phyloP scores from a whole-genome alignment of 37 sponge, comb jelly and placozoan species.

The Haliclona indistincta region DNA sequence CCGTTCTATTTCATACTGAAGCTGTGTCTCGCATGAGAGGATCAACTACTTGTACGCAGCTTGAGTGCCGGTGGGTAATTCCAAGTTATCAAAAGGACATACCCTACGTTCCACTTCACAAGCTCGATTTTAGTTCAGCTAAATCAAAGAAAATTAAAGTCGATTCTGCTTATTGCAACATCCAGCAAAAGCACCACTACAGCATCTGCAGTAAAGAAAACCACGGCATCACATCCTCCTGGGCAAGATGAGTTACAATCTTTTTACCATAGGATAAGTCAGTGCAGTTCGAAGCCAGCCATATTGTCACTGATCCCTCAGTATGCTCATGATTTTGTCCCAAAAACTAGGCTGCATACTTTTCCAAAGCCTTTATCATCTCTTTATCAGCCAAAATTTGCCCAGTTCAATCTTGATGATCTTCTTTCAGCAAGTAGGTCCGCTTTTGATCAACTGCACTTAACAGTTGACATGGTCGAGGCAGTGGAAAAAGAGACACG shows the following conservation, averaged over 20 bases:
- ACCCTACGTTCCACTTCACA: not conserved
- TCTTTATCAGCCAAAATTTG: not conserved
- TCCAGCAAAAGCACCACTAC: not conserved
- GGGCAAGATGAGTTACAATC: not conserved
- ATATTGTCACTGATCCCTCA: constrained; percentile 14
- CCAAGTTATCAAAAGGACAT: constrained; percentile 16
- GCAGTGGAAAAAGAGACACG: constrained; percentile 13
- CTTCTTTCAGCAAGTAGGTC: not conserved
- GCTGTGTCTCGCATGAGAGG: constrained; percentile 7
- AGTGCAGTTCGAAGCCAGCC: constrained; percentile 18
- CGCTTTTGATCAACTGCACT: not conserved
- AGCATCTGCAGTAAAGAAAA: not conserved
- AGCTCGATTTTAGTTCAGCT: constrained; percentile 22
- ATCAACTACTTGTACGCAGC: constrained; percentile 7
- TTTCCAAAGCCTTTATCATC: constrained; percentile 7
- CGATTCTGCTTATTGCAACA: too few species aligned
- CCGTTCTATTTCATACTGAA: constrained; percentile 23
- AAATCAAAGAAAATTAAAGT: constrained; percentile 2
- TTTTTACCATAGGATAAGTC: not conserved
- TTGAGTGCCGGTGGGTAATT: constrained; percentile 13
- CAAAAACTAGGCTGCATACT: not conserved
- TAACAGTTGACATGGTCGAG: constrained; percentile 3
- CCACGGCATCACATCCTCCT: not conserved
- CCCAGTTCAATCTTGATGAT: not conserved
- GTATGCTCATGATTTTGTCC: constrained; percentile 17